Evolutionary conservation across 2,113 vertebrate genomes (phyloP).

Genomic region (Mystacornis crossleyi): DNA sequence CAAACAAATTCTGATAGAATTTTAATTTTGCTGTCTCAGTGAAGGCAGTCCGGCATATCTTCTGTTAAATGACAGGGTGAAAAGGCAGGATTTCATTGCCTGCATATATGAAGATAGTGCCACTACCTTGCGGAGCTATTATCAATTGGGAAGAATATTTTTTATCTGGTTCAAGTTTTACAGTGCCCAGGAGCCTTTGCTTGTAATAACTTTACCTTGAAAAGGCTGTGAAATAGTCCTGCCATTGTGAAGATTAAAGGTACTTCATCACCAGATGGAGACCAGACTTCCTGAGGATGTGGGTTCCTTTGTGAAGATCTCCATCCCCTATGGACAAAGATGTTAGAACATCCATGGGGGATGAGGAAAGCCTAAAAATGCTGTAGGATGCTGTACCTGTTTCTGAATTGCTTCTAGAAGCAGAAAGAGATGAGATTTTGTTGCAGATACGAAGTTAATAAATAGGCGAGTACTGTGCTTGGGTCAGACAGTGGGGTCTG

Average conservation of each 20-base stretch:
- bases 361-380: neutral
- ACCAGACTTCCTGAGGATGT: neutral
- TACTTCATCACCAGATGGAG: neutral
- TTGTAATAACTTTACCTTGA: neutral
- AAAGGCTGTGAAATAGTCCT: neutral
- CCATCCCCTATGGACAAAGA: neutral
- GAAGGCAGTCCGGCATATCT: neutral
- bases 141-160: neutral
- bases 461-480: accelerated
- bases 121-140: neutral
- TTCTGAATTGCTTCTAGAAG: neutral
- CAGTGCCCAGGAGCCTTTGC: neutral
- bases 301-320: neutral
- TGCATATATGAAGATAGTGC: neutral
- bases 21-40: neutral
- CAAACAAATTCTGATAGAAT: neutral
- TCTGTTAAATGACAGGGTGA: neutral
- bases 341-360: neutral
- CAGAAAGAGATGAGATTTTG: neutral
- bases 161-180: neutral
- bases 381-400: neutral
- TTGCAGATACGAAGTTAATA: neutral
- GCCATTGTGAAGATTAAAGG: neutral
- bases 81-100: neutral
- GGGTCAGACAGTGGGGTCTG: neutral